A percentile compares a stretch with the other conserved stretches of the same genome.
Conservation (phyloP, 2,888 invertebrate species). For the Netelia virgata region DNA sequence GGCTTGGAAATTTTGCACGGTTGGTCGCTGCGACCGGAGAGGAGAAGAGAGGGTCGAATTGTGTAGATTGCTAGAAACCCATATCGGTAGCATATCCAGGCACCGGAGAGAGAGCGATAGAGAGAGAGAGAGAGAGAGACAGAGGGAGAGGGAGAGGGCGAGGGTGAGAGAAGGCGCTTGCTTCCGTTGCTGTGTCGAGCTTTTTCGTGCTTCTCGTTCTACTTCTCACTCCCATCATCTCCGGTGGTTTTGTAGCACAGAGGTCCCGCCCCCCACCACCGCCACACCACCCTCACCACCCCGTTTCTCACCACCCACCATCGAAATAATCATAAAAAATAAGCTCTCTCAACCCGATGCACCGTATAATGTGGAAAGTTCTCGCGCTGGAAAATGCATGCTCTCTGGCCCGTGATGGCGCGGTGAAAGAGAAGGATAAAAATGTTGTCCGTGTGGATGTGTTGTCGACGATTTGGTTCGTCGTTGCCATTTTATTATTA, state of each 20-base stretch:
- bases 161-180: neutral
- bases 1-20: neutral
- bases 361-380: conserved; percentile 64
- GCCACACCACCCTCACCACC: conserved; percentile 4
- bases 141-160: too few species aligned
- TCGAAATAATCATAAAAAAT: conserved; percentile 67
- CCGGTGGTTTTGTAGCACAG: conserved; percentile 9
- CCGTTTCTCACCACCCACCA: conserved; percentile 24
- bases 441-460: conserved; percentile 7
- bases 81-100: neutral
- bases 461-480: neutral
- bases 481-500: neutral
- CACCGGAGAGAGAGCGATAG: neutral
- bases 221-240: neutral
- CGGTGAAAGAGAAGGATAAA: conserved; percentile 43
- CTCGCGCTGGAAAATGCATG: conserved; percentile 47
- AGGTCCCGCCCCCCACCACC: neutral
- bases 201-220: neutral
- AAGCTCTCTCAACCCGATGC: conserved; percentile 58
- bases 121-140: too few species aligned
- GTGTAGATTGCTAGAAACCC: neutral
- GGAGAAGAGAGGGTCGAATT: neutral
- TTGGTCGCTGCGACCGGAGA: neutral
- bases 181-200: neutral
- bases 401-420: conserved; percentile 41